Evolutionary conservation across 1,140 invertebrate species (phyloP).

Genomic region (Cheumatopsyche charites): DNA sequence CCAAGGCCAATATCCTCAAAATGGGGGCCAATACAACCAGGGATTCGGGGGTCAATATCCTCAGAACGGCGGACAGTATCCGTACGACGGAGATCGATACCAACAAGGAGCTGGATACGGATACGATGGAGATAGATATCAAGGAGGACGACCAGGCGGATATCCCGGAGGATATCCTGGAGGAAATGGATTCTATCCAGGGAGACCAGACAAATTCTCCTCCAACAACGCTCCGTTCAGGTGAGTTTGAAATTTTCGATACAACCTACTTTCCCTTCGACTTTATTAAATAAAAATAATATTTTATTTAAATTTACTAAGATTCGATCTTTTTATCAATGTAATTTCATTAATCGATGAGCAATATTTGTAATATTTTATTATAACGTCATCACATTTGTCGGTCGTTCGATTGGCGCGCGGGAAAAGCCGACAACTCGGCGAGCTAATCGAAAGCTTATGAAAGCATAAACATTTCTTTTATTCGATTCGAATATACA

Average conservation of each 20-base stretch:
- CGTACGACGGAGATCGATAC: constrained; percentile 5
- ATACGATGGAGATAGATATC: constrained; percentile 14
- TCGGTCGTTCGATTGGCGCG: too few relatives aligned
- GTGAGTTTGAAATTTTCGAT: constrained; percentile 13
- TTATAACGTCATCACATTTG: too few relatives aligned
- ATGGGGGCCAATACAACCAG: constrained; percentile 25
- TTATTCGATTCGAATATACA: too few relatives aligned
- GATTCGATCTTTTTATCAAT: too few relatives aligned
- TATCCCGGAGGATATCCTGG: constrained; percentile 19
- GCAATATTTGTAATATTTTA: too few relatives aligned
- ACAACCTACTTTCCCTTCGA: neutral
- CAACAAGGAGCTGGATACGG: constrained; percentile 15
- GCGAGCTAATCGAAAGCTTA: too few relatives aligned
- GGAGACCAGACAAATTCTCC: constrained; percentile 41
- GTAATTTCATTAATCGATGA: too few relatives aligned
- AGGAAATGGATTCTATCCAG: constrained; percentile 39
- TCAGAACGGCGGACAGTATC: constrained; percentile 28
- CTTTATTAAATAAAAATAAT: neutral
- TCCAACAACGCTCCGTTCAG: constrained; percentile 45
- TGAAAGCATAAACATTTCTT: too few relatives aligned
- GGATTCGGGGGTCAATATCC: constrained; percentile 27
- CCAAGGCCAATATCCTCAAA: constrained; percentile 28
- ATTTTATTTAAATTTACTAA: too few relatives aligned
- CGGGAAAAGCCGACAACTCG: too few relatives aligned
- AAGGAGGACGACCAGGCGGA: constrained; percentile 16